A percentile compares a stretch with the other conserved stretches of the same genome.
phyloP scores from a whole-genome alignment of 2,113 vertebrate species.

The Ahaetulla prasina region DNA sequence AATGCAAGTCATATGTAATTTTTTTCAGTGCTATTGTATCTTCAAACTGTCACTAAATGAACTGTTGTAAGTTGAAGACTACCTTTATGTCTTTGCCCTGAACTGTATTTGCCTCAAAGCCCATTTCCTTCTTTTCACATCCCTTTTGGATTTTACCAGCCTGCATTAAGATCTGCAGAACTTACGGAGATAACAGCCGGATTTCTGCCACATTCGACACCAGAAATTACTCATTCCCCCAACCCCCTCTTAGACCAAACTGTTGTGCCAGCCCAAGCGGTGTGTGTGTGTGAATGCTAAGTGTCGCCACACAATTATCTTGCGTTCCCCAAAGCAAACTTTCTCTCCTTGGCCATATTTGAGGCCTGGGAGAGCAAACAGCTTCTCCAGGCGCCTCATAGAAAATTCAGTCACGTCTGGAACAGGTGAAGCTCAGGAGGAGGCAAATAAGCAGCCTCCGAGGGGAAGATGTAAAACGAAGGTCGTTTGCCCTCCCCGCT shows the following conservation, averaged over 20 bases:
- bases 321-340: not conserved
- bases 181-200: rapidly evolving
- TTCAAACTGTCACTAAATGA: no score
- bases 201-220: not conserved
- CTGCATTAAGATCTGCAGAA: not conserved
- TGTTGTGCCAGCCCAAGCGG: not conserved
- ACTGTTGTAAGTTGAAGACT: no score
- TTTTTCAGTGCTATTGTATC: no score
- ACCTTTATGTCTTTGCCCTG: not conserved
- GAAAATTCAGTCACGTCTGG: not conserved
- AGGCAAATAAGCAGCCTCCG: not conserved
- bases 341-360: not conserved
- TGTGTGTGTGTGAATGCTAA: not conserved
- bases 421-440: not conserved
- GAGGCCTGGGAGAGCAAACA: not conserved
- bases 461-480: not conserved
- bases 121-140: not conserved
- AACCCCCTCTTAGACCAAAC: not conserved
- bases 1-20: no score
- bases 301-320: not conserved
- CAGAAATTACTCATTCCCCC: not conserved
- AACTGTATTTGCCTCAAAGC: not conserved
- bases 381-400: not conserved
- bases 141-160: not conserved
- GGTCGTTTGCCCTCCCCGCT: not conserved